Conservation (phyloP, 2,113 vertebrate genomes). For the Nettapus auritus region DNA sequence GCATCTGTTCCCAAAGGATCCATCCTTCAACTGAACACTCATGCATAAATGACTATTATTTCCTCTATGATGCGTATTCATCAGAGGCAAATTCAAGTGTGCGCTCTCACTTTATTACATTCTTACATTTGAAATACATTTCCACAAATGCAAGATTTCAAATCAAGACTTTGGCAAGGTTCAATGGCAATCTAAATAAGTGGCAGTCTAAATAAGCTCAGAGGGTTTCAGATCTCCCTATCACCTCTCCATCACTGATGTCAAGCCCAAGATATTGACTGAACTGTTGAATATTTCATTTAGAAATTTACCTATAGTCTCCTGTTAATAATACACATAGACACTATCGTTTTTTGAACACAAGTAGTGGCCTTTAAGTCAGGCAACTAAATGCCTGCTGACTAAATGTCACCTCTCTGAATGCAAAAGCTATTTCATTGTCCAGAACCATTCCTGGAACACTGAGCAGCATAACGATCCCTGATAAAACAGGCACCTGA, state of each 20-base stretch:
- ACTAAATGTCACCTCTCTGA: slow-evolving; percentile 15
- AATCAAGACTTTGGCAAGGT: not conserved
- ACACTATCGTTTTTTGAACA: not conserved
- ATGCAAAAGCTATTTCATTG: slow-evolving; percentile 23
- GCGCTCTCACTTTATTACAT: not conserved
- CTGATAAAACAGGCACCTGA: slow-evolving; percentile 40
- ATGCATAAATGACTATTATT: not conserved
- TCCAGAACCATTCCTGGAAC: slow-evolving; percentile 23
- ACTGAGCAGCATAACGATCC: slow-evolving; percentile 22
- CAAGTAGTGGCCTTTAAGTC: not conserved
- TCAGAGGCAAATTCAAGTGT: not conserved
- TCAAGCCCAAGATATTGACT: not conserved
- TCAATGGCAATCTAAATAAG: not conserved
- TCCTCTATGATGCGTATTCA: not conserved
- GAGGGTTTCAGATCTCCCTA: not conserved
- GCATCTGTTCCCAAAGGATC: not conserved
- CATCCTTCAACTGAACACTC: not conserved
- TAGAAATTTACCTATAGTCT: not conserved
- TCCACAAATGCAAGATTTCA: not conserved
- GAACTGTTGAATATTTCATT: not conserved
- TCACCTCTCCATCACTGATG: not conserved
- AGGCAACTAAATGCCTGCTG: not conserved
- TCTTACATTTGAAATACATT: not conserved
- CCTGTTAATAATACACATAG: not conserved
- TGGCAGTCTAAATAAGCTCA: not conserved